Base-by-base conservation (phyloP, 2,888 invertebrate genomes). In the Trachelus tabidus region DNA sequence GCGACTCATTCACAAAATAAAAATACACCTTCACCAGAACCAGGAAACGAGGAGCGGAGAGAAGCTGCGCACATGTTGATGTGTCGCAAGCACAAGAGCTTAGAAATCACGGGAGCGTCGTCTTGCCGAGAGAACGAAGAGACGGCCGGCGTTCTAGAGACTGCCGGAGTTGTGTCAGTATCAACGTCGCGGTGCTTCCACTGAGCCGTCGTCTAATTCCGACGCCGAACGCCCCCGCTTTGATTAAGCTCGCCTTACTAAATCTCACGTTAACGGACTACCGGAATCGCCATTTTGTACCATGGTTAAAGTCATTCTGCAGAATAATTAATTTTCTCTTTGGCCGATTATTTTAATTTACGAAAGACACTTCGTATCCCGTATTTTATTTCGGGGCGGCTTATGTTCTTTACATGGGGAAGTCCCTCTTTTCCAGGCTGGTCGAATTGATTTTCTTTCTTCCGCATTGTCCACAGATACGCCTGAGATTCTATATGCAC, bases 131-230 rank as follows among this genome's bases (percentile, higher is more conserved):
- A 56, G 23, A 56, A 56, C 56, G 83, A 68, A 76, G 79, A 78
- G 83, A 83, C 79, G 80, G 81, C 82, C 83, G 83, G 80, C 81
- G 76, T 77, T 76, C 80, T 75, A 75, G 77, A 82, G 81, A 84
- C 85, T 84, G 82, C 76, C 79, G 80, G 78, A 75, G 68, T 79
- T 79, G 79, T 81, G 78, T 79, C 80, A 75, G 77, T 76, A 71
- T 78, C 76, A 75, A 34, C 77, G 68, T 73, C 75, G 71, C 77
- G 76, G 77, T 76, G 76, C 83, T 82, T 79, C 82, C 81, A 79
- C 80, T 78, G 82, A 73, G 81, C 76, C 80, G 82, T 83, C 84
- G 75, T 75, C 76, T 85, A 86, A 85, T 85, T 83, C 80, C 82
- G 34, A 40, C 40, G 30, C 37, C 75, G 23, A 56, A 73, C 40